Evolutionary conservation across 2,113 vertebrate genomes (phyloP), one percentile per base, ranked within the genome.

Genomic region (Corydoras sp.): DNA sequence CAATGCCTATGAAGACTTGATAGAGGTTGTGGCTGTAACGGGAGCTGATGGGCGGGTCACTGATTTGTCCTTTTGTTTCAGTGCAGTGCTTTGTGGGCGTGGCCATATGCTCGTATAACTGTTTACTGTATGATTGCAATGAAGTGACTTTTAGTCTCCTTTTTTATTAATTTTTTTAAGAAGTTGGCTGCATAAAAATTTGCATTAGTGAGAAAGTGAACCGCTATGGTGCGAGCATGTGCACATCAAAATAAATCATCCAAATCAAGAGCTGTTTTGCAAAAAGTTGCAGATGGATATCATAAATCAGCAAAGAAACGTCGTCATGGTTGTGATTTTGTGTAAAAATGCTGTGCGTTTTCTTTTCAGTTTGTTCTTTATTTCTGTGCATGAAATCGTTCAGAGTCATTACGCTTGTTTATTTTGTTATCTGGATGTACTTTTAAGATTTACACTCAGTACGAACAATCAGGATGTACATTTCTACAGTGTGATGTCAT

Each of bases 301-400:
- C 35, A 43, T 43, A 5, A 43, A 43, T 43, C 35, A 43, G 35
- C 35, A 43, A 43, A 43, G 35, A 43, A 43, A 43, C 2, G 7
- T 43, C 35, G 7, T 43, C 35, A 43, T 43, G 35, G 35, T 43
- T 43, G 2, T 43, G 35, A 43, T 43, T 43, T 43, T 43, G 7
- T 43, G 4, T 43, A 43, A 43, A 43, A 43, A 43, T 43, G 35
- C 35, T 43, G 35, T 43, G 4, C 7, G 35, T 5, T 43, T 43
- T 43, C 0, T 43, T 43, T 43, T 24, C 18, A 24, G 2, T 4
- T 43, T 43, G 35, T 43, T 43, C 35, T 43, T 43, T 5, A 5
- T 43, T 43, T 43, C 78, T 80, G 83, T 83, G 78, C 84, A 80
- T 61, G 64, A 79, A 58, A 70, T 77, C 73, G 72, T 59, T 48